Conservation (phyloP, 2,113 vertebrate species). For the Eonycteris spelaea region DNA sequence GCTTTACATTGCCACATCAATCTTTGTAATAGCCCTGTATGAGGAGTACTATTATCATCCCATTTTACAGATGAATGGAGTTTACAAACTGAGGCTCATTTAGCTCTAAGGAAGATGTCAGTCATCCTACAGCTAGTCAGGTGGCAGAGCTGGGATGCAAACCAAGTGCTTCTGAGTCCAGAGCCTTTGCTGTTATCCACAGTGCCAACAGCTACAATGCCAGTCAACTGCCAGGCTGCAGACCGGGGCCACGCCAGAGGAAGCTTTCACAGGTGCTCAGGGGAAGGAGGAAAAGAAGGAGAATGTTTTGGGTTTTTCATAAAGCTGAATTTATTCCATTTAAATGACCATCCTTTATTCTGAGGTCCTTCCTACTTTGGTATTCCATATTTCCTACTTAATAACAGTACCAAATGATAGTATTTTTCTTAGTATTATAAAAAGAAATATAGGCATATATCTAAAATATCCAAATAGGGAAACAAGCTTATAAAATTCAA, state of each 20-base stretch:
- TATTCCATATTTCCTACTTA: background rate
- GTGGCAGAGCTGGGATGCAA: background rate
- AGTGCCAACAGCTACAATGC: background rate
- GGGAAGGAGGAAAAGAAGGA: background rate
- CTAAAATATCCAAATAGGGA: background rate
- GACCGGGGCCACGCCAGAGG: background rate
- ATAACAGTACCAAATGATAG: background rate
- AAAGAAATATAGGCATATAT: background rate
- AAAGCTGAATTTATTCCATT: background rate
- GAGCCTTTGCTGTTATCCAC: background rate
- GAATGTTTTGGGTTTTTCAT: background rate
- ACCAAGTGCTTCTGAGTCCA: background rate
- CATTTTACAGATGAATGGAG: background rate
- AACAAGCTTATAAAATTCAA: background rate
- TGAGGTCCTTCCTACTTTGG: background rate
- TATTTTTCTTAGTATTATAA: background rate
- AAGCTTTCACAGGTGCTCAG: background rate
- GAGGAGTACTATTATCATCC: background rate
- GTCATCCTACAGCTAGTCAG: background rate
- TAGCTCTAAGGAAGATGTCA: background rate
- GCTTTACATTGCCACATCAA: background rate
- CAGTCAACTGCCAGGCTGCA: background rate
- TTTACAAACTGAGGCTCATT: background rate
- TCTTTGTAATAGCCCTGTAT: background rate
- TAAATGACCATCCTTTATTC: background rate